Percentiles rank a stretch among this genome's conserved stretches.
Conservation (phyloP, 2,797 vertebrate genomes). For the Fratercula arctica region DNA sequence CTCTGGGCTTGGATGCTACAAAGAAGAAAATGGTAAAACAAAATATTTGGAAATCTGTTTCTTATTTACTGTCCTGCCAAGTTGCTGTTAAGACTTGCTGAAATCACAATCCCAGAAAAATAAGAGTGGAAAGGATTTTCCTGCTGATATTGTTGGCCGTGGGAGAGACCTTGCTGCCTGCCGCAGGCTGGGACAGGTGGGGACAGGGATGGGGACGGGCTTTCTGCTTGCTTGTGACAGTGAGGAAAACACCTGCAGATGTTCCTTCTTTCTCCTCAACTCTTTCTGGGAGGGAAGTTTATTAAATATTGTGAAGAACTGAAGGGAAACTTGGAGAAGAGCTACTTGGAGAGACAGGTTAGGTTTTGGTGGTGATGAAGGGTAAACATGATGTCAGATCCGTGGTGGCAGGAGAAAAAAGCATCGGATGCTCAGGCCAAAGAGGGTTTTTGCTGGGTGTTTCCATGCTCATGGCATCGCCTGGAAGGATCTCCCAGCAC, state of each 20-base stretch:
- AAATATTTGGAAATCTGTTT: constrained; percentile 49
- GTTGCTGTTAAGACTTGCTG: background rate
- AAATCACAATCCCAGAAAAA: background rate
- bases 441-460: background rate
- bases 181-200: background rate
- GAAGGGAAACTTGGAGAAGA: background rate
- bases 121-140: constrained; percentile 5
- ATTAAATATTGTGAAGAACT: background rate
- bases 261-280: background rate
- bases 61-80: constrained; percentile 51
- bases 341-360: background rate
- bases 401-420: background rate
- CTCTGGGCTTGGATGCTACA: background rate
- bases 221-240: background rate
- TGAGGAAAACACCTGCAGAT: background rate
- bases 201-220: fast-evolving
- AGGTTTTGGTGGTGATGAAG: background rate
- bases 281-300: background rate
- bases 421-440: background rate
- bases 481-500: background rate
- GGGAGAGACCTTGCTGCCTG: background rate
- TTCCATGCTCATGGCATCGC: background rate
- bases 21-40: background rate
- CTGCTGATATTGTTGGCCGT: background rate
- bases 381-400: background rate